phyloP scores from a whole-genome alignment of 1,140 invertebrate genomes.

The Heliconius hermathena region DNA sequence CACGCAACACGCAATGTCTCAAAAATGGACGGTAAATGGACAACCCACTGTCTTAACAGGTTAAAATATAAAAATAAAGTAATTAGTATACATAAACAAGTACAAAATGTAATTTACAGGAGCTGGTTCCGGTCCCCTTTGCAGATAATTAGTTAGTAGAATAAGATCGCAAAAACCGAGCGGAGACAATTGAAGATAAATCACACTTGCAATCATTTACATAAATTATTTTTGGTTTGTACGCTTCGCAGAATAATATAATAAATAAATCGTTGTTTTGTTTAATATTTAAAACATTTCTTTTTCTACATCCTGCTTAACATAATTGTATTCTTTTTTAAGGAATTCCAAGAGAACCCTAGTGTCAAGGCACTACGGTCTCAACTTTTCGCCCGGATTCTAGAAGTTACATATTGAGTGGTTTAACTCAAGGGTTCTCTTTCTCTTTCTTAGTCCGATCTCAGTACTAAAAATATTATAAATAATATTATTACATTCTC shows the following conservation, averaged over 20 bases:
- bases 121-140: conserved; percentile 25
- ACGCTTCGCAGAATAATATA: background rate
- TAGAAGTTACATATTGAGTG: too few relatives aligned
- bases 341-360: too few relatives aligned
- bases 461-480: too few relatives aligned
- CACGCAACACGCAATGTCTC: too few relatives aligned
- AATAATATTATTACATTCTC: too few relatives aligned
- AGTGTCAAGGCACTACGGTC: too few relatives aligned
- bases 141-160: conserved; percentile 30
- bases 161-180: conserved; percentile 33
- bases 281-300: background rate
- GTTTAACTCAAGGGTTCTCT: too few relatives aligned
- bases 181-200: conserved; percentile 44
- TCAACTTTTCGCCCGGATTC: too few relatives aligned
- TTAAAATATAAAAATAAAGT: background rate
- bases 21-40: background rate
- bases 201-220: conserved; percentile 34
- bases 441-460: too few relatives aligned
- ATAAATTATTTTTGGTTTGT: conserved; percentile 21
- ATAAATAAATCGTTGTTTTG: background rate
- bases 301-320: too few relatives aligned
- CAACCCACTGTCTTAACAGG: background rate
- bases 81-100: background rate
- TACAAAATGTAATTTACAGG: conserved; percentile 23
- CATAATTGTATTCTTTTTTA: too few relatives aligned